Evolutionary conservation across 2,113 vertebrate genomes (phyloP).

Genomic region (Bubo bubo): DNA sequence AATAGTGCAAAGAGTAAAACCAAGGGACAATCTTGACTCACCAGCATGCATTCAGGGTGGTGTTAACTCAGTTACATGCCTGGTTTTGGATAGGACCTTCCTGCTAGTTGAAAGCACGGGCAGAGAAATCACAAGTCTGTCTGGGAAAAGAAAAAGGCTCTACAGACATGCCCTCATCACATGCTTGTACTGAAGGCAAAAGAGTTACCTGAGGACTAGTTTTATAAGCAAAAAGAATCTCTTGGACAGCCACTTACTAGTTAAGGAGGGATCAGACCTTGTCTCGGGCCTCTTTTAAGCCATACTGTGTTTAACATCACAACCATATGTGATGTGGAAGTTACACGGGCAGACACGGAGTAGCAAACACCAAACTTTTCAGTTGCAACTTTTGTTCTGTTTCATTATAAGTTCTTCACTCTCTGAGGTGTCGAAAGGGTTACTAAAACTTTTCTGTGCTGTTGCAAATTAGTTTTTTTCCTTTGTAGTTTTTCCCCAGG

Average conservation of each 20-base stretch:
- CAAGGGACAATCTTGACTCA: background rate
- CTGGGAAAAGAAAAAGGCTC: background rate
- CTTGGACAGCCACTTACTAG: background rate
- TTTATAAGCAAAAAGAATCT: background rate
- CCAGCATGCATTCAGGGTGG: background rate
- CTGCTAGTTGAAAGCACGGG: background rate
- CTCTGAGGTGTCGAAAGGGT: background rate
- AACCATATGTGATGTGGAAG: fast-evolving
- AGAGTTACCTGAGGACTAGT: background rate
- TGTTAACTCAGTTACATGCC: background rate
- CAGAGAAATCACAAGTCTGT: background rate
- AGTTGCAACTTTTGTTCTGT: background rate
- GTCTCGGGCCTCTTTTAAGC: background rate
- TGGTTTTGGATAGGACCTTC: background rate
- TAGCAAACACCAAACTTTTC: background rate
- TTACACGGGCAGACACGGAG: background rate
- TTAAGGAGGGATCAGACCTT: background rate
- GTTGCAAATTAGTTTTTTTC: background rate
- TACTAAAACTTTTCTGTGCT: background rate
- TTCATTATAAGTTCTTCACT: background rate
- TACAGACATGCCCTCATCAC: background rate
- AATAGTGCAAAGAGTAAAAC: background rate
- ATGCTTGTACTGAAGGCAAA: background rate
- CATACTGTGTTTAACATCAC: fast-evolving
- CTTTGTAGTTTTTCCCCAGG: background rate